phyloP scores from a whole-genome alignment of 1,140 invertebrate genomes.

The Eurytemora carolleeae region DNA sequence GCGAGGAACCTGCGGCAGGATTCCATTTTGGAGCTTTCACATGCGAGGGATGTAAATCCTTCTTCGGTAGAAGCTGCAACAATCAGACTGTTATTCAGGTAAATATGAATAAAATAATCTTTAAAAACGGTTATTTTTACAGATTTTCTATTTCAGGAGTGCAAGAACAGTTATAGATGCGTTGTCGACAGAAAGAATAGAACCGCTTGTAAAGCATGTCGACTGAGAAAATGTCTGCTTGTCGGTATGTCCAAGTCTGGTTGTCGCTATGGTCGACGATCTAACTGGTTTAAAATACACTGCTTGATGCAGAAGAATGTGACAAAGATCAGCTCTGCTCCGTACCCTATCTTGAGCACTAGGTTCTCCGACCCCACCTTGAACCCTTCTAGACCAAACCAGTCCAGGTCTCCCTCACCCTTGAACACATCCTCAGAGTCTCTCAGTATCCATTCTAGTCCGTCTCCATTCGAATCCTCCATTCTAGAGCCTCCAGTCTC shows the following conservation, averaged over 20 bases:
- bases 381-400: not conserved
- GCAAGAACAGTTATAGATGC: slow-evolving; percentile 78
- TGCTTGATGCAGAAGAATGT: slow-evolving; percentile 60
- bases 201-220: slow-evolving; percentile 82
- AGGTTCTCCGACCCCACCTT: not conserved
- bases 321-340: not conserved
- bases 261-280: slow-evolving; percentile 63
- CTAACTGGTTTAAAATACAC: slow-evolving; percentile 88
- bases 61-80: slow-evolving; percentile 87
- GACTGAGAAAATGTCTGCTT: slow-evolving; percentile 67
- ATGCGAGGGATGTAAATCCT: slow-evolving; percentile 93
- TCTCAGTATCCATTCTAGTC: not conserved
- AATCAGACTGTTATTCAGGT: slow-evolving; percentile 59
- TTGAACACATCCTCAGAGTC: not conserved
- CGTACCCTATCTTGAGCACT: not conserved
- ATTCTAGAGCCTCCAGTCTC: not conserved
- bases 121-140: too few relatives aligned
- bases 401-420: not conserved
- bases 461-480: not conserved
- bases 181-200: slow-evolving; percentile 88
- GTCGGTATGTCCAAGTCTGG: slow-evolving; percentile 91
- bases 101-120: not conserved
- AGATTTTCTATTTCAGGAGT: slow-evolving; percentile 41
- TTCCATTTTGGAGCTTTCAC: slow-evolving; percentile 93
- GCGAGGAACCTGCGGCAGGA: slow-evolving; percentile 78